Evolutionary conservation across 2,113 vertebrate genomes (phyloP), one percentile per base, ranked within the genome.

Genomic region (Microtus montanus): DNA sequence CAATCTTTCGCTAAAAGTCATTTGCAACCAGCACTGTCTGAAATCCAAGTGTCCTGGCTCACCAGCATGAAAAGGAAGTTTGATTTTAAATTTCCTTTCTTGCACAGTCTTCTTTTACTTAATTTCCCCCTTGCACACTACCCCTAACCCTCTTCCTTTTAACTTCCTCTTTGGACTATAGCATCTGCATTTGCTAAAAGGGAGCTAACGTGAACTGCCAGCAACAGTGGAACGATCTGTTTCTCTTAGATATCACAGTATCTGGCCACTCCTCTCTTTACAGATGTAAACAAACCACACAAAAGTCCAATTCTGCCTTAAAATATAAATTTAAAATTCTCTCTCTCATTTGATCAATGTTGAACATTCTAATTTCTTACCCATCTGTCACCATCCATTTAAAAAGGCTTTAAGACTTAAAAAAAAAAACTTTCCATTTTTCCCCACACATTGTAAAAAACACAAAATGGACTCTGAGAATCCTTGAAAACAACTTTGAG

Each of bases 91-190:
- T 78, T 85, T 93, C 88, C 88, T 87, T 47, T 97, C 84, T 89
- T 89, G 24, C 44, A 90, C 82, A 91, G 94, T 77, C 64, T 26
- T 90, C 84, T 77, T 90, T 89, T 49, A 90, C 74, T 94, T 95
- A 73, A 96, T 91, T 96, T 93, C 90, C 79, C 63, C 91, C n/a
- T 84, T 90, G 38, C n/a, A 74, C 41, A 82, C 22, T 33, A 71
- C 12, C 28, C 71, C 54, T 71, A 63, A 11, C 79, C 49, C 14
- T 4, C 70, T 75, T 84, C 75, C 47, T 94, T 96, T 79, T 94
- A 93, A 84, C 94, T 95, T 97, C 88, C 92, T 90, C 75, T 97
- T 85, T 95, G 38, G 91, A 89, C 74, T 74, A 54, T 74, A 54
- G 54, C 38, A 73, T 71, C 90, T 78, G 38, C 41, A 74, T 94